A percentile compares a stretch with the other conserved stretches of the same genome.
phyloP scores from a whole-genome alignment of 2,888 invertebrate genomes.

The Sphaerophoria rueppellii region DNA sequence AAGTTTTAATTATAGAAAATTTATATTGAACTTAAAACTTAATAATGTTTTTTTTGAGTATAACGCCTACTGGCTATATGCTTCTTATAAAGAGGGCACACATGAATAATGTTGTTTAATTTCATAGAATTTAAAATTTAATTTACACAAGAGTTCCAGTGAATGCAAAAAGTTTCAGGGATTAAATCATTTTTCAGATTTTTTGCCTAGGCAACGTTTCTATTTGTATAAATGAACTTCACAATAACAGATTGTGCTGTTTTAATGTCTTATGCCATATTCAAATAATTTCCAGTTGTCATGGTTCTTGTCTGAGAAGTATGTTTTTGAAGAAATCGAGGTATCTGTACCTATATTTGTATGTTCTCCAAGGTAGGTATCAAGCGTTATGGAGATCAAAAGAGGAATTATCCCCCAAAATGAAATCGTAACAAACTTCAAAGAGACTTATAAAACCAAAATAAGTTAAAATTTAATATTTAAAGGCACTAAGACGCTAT shows the following conservation, averaged over 20 bases:
- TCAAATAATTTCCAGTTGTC: not conserved
- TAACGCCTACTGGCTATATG: too few species aligned
- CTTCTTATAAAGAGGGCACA: too few species aligned
- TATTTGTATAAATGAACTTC: not conserved
- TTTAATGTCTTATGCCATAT: not conserved
- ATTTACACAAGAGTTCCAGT: too few species aligned
- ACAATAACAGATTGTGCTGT: not conserved
- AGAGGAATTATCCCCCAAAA: not conserved
- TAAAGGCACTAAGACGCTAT: not conserved
- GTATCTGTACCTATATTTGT: not conserved
- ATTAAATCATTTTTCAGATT: too few species aligned
- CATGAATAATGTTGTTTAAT: too few species aligned
- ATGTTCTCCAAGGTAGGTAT: not conserved
- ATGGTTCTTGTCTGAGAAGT: not conserved
- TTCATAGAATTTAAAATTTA: too few species aligned
- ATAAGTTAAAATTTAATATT: slow-evolving; percentile 7
- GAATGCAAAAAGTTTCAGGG: too few species aligned
- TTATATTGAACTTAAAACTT: not conserved
- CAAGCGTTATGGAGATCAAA: not conserved
- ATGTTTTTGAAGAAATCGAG: not conserved
- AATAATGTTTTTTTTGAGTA: too few species aligned
- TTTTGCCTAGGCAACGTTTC: too few species aligned
- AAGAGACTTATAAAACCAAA: not conserved
- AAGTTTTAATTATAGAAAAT: not conserved
- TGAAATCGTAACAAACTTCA: not conserved